phyloP scores from a whole-genome alignment of 53 echinoderm and acorn worm species.

The Luidia sarsii region DNA sequence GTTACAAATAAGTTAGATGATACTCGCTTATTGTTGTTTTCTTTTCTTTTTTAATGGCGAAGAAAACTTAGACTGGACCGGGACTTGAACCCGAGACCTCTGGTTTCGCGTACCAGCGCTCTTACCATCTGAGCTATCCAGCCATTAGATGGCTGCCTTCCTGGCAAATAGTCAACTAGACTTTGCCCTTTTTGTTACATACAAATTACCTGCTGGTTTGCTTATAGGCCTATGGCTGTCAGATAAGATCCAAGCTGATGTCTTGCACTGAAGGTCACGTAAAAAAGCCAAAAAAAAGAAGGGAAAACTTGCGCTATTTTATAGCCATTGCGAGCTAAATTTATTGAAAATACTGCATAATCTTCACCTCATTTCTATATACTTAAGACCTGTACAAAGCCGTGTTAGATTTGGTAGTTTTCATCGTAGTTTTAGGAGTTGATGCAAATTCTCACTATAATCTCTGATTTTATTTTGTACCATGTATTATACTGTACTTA shows the following conservation, averaged over 20 bases:
- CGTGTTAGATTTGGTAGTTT: neutral
- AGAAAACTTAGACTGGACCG: too few relatives aligned
- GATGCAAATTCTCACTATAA: constrained; percentile 14
- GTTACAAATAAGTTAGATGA: neutral
- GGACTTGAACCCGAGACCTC: too few relatives aligned
- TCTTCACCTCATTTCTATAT: neutral
- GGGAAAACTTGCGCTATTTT: neutral
- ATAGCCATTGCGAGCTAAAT: neutral
- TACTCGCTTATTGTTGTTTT: neutral
- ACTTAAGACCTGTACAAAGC: neutral
- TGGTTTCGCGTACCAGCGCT: too few relatives aligned
- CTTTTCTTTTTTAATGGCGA: neutral
- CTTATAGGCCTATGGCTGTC: too few relatives aligned
- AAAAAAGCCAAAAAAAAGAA: neutral
- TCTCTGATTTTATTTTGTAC: constrained; percentile 15
- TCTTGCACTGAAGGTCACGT: too few relatives aligned
- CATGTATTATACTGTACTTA: constrained; percentile 32
- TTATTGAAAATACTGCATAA: neutral
- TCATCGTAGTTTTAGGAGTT: neutral
- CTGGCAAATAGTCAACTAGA: too few relatives aligned
- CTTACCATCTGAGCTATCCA: too few relatives aligned
- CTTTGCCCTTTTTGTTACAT: too few relatives aligned
- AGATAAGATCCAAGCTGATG: too few relatives aligned
- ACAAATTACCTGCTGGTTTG: too few relatives aligned
- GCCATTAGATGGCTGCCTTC: too few relatives aligned